phyloP scores from a whole-genome alignment of 2,113 vertebrate species.

The Rhadina sibilatrix region DNA sequence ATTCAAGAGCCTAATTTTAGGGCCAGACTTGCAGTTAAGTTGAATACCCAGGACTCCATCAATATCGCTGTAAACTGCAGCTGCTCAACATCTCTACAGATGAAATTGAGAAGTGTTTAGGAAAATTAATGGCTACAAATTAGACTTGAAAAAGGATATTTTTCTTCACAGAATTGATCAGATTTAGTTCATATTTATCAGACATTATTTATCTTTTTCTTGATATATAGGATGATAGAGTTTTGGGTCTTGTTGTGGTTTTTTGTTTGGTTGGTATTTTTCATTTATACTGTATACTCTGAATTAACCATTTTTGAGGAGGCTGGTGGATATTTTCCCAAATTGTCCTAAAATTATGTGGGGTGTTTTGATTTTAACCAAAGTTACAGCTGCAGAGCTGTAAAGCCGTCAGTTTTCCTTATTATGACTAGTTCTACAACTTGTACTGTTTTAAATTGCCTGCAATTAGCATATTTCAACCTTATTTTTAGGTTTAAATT shows the following conservation, averaged over 20 bases:
- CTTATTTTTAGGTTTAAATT: conserved; percentile 96
- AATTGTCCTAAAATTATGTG: conserved; percentile 70
- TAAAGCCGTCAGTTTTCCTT: conserved; percentile 81
- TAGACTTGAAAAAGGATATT: neutral
- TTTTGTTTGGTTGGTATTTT: neutral
- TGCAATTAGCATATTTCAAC: conserved; percentile 92
- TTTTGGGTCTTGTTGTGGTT: neutral
- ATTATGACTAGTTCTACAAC: conserved; percentile 87
- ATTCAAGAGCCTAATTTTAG: neutral
- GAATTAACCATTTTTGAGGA: conserved; percentile 23
- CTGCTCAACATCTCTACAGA: neutral
- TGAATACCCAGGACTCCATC: neutral
- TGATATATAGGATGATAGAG: neutral
- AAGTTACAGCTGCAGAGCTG: conserved; percentile 79
- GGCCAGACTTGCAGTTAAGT: neutral
- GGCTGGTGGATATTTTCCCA: conserved; percentile 68
- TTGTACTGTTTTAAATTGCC: conserved; percentile 87
- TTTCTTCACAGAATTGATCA: neutral
- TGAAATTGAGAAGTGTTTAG: neutral
- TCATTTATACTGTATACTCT: neutral
- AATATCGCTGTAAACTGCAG: neutral
- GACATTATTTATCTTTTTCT: neutral
- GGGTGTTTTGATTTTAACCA: conserved; percentile 78
- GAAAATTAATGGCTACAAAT: neutral
- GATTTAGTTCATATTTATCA: neutral